Conservation (phyloP, 2,888 invertebrate species). For the Leptinotarsa juncta region DNA sequence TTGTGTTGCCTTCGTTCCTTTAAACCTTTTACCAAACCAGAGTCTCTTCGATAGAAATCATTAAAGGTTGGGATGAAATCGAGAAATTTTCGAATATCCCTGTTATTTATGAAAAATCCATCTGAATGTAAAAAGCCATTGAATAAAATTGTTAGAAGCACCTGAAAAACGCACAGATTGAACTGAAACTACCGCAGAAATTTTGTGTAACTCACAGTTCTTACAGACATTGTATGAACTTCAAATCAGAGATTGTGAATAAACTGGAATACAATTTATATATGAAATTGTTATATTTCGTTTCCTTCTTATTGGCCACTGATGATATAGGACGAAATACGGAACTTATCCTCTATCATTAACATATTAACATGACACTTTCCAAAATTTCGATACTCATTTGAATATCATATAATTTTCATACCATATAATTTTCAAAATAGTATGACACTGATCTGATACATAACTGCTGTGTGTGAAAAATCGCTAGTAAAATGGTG, state of each 20-base stretch:
- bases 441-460: not conserved
- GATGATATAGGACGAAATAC: not conserved
- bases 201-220: slow-evolving; percentile 3
- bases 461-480: not conserved
- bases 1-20: not conserved
- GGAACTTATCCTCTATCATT: not conserved
- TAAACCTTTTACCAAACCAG: not conserved
- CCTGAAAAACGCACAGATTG: not conserved
- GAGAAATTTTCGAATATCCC: slow-evolving; percentile 22
- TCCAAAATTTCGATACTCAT: slow-evolving; percentile 1
- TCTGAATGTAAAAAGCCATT: slow-evolving; percentile 4
- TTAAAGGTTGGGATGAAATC: slow-evolving; percentile 21
- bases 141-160: not conserved
- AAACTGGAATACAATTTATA: slow-evolving; percentile 2
- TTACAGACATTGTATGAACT: not conserved
- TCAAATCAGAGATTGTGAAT: not conserved
- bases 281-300: not conserved
- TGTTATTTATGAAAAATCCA: slow-evolving; percentile 22
- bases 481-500: too few relatives aligned
- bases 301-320: not conserved
- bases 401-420: slow-evolving; percentile 3
- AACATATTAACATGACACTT: slow-evolving; percentile 4
- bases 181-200: not conserved
- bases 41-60: slow-evolving; percentile 24
- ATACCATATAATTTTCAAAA: too few relatives aligned